phyloP scores from a whole-genome alignment of 2,797 vertebrate species.

The Stomatorhinus walkeri region DNA sequence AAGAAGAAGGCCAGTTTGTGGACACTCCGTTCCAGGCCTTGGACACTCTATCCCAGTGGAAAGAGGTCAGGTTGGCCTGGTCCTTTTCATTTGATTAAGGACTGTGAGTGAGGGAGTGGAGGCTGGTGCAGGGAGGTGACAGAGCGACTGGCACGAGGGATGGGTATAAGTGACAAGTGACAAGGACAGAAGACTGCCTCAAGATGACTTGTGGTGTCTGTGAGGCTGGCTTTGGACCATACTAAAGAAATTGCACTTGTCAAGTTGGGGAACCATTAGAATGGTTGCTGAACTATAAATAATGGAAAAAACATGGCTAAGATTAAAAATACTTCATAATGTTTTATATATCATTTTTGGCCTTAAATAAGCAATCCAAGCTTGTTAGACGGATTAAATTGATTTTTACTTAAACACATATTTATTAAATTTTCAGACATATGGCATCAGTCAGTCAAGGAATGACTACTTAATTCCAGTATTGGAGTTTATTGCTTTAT shows the following conservation, averaged over 20 bases:
- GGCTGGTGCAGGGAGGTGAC: neutral
- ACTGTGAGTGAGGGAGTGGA: neutral
- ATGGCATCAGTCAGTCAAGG: constrained; percentile 11
- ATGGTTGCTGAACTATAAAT: neutral
- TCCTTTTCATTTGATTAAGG: neutral
- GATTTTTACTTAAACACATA: constrained; percentile 14
- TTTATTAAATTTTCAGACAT: constrained; percentile 1
- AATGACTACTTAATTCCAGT: constrained; percentile 3
- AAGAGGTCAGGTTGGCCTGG: neutral
- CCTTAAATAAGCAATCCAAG: neutral
- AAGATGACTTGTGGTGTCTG: constrained; percentile 10
- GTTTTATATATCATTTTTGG: neutral
- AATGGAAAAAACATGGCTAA: neutral
- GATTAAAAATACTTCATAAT: neutral
- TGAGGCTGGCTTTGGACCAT: neutral
- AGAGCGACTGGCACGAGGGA: neutral
- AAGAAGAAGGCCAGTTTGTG: neutral
- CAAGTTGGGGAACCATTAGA: neutral
- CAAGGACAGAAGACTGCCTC: neutral
- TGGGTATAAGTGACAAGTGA: neutral
- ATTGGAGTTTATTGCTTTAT: constrained; percentile 9
- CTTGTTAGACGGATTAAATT: neutral
- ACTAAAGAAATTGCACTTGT: neutral
- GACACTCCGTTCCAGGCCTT: neutral
- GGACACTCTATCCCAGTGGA: neutral